Evolutionary conservation across 2,113 vertebrate species (phyloP).

Genomic region (Heliornis fulica): DNA sequence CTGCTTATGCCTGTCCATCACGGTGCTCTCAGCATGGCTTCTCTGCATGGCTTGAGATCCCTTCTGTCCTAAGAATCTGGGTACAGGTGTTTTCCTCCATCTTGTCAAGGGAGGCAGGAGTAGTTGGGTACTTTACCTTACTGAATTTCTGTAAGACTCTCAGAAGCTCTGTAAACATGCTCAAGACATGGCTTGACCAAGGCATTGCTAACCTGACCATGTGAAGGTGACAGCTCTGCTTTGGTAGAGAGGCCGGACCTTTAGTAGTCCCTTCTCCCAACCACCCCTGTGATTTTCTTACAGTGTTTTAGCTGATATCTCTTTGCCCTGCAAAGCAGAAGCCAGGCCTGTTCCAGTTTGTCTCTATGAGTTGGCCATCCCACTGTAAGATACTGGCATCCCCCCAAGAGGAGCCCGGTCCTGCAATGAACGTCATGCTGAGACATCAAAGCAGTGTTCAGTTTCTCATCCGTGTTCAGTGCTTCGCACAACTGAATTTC

Average conservation of each 20-base stretch:
- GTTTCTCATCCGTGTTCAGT: background rate
- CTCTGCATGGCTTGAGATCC: accelerated
- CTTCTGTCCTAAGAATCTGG: too few species aligned
- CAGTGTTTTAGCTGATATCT: background rate
- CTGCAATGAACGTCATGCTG: background rate
- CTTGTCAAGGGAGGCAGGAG: background rate
- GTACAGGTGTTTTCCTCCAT: background rate
- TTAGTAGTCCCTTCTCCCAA: background rate
- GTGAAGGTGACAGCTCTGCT: background rate
- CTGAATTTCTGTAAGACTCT: background rate
- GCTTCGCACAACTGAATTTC: background rate
- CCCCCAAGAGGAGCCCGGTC: too few species aligned
- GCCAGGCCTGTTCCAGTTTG: background rate
- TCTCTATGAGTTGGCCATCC: background rate
- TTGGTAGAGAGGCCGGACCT: background rate
- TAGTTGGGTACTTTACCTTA: background rate
- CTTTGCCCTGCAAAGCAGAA: background rate
- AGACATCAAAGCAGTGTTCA: background rate
- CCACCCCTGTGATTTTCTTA: background rate
- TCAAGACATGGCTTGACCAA: background rate
- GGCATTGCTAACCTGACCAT: accelerated
- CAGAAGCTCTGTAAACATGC: background rate
- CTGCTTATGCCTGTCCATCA: background rate
- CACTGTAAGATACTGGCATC: accelerated
- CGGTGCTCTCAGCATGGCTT: background rate